Percentiles rank a stretch among this genome's conserved stretches.
Evolutionary conservation across 1,140 invertebrate species (phyloP).

Genomic region (Diorhabda elongata): DNA sequence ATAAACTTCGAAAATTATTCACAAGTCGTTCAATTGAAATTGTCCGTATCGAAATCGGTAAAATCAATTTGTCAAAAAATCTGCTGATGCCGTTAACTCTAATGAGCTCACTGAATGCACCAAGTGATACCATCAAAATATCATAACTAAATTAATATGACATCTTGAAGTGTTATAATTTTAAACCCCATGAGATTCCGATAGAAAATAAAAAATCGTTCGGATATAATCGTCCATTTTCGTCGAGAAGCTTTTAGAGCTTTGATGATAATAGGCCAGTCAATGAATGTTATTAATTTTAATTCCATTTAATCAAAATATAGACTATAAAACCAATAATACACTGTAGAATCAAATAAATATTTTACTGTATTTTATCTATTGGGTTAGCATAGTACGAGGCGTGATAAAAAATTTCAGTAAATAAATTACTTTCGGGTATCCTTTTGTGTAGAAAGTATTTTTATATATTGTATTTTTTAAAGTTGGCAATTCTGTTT

Average conservation of each 20-base stretch:
- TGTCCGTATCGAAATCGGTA: neutral
- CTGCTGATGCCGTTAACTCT: neutral
- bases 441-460: too few relatives aligned
- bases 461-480: too few relatives aligned
- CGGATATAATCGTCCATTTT: slow-evolving; percentile 19
- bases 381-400: too few relatives aligned
- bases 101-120: too few relatives aligned
- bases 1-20: neutral
- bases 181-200: slow-evolving; percentile 25
- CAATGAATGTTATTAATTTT: neutral
- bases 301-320: too few relatives aligned
- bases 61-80: neutral
- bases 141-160: slow-evolving; percentile 34
- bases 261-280: neutral
- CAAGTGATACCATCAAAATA: slow-evolving; percentile 28
- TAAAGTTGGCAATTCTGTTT: too few relatives aligned
- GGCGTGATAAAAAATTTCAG: too few relatives aligned
- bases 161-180: slow-evolving; percentile 31
- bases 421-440: too few relatives aligned
- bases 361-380: too few relatives aligned
- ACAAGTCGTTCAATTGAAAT: neutral
- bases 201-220: slow-evolving; percentile 20
- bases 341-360: too few relatives aligned
- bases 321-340: too few relatives aligned
- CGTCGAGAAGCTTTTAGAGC: slow-evolving; percentile 5